Evolutionary conservation across 2,888 invertebrate genomes (phyloP), one percentile per base, ranked within the genome.

Genomic region (Pandemis heparana): DNA sequence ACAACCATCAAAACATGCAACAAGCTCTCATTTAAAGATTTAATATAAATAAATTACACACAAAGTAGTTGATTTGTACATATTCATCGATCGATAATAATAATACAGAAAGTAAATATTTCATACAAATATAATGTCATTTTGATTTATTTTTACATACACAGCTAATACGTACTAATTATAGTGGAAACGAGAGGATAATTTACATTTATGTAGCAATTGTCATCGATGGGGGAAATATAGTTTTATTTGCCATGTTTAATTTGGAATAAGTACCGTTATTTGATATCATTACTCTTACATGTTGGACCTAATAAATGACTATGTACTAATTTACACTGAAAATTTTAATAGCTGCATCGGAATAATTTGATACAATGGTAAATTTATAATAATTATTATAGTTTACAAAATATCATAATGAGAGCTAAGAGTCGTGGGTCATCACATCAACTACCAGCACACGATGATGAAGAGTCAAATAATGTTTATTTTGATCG

Each of bases 101-200:
- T 85, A 89, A 43, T 43, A 43, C 90, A 90, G 89, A 91, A 92
- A 91, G 90, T 91, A 91, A 91, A 89, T 88, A 88, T 90, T 92
- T 91, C 90, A 90, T 92, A 92, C 90, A 93, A 91, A 92, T 92
- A 91, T 91, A 91, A 91, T 92, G 91, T 92, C 88, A 92, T 91
- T 92, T 90, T 85, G 87, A 81, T 87, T 88, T 88, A 87, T 85
- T 83, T 85, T 85, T 89, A 87, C 82, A 88, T 85, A 87, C 87
- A 89, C 86, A 89, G 84, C 83, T 87, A 83, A 84, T 80, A 85
- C 80, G 85, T 82, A 79, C 76, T 76, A 83, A 82, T 85, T 87
- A 86, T 85, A 86, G 86, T 86, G 84, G 82, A 88, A 90, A 91
- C 85, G 86, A 87, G 83, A 87, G 85, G 81, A 82, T 83, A 84